Evolutionary conservation across 2,797 vertebrate species (phyloP).

Genomic region (Aulostomus chinensis): DNA sequence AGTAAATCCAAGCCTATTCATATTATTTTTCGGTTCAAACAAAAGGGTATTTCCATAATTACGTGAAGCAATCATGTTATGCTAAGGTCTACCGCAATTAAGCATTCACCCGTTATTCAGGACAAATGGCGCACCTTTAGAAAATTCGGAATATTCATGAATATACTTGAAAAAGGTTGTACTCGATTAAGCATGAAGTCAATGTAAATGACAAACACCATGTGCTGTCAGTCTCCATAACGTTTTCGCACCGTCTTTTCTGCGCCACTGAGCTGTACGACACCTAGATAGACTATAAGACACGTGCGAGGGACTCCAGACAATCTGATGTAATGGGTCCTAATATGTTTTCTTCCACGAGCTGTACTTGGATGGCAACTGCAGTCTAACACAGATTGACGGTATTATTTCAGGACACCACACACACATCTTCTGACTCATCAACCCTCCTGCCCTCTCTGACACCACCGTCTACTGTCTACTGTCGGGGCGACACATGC

Average conservation of each 20-base stretch:
- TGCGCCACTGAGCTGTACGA: conserved; percentile 23
- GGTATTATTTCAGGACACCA: too few species aligned
- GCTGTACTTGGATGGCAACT: too few species aligned
- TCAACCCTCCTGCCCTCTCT: conserved; percentile 24
- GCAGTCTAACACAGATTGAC: too few species aligned
- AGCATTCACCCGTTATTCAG: background rate
- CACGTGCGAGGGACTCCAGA: background rate
- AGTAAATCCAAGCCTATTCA: too few species aligned
- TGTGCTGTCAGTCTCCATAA: conserved; percentile 5
- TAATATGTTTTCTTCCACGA: too few species aligned
- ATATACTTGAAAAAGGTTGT: conserved; percentile 2
- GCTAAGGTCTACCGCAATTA: too few species aligned
- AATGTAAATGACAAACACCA: conserved; percentile 1
- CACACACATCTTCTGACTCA: conserved; percentile 30
- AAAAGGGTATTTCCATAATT: background rate
- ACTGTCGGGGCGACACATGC: too few species aligned
- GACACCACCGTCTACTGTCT: conserved; percentile 1
- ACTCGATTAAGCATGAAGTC: conserved; percentile 8
- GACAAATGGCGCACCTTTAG: background rate
- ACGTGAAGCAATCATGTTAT: background rate
- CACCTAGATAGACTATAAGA: background rate
- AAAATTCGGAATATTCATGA: conserved; percentile 15
- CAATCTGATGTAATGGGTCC: too few species aligned
- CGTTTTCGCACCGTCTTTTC: conserved; percentile 11
- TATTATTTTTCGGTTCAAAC: background rate